Evolutionary conservation across 2,888 invertebrate species (phyloP).

Genomic region (Oscheius myriophilus): DNA sequence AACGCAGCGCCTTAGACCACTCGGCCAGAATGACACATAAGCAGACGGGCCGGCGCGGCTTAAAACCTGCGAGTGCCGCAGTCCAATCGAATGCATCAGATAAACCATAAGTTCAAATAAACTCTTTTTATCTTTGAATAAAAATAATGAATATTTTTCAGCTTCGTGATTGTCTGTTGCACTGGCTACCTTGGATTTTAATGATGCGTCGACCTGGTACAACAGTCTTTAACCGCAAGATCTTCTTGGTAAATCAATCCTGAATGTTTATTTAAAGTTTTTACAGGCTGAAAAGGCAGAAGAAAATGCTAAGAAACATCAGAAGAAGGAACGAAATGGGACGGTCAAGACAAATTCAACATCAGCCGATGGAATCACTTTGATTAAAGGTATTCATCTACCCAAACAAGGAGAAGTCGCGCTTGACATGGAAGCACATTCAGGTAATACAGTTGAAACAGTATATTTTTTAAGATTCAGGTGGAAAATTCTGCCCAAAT

Average conservation of each 20-base stretch:
- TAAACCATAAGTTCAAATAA: no score
- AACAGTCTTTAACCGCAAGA: conserved; percentile 45
- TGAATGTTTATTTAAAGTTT: neutral
- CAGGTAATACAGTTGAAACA: neutral
- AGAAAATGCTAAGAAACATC: conserved; percentile 40
- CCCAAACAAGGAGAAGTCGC: conserved; percentile 12
- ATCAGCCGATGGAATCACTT: conserved; percentile 33
- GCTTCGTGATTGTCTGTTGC: conserved; percentile 92
- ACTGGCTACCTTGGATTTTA: conserved; percentile 94
- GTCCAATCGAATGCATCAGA: no score
- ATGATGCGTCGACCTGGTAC: conserved; percentile 91
- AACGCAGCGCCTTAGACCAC: conserved; percentile 79
- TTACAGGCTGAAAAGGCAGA: conserved; percentile 44
- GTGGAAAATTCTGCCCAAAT: conserved; percentile 11
- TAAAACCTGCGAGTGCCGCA: no score
- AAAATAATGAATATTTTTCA: conserved; percentile 72
- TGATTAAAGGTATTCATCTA: conserved; percentile 38
- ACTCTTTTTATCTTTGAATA: no score
- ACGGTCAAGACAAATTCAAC: conserved; percentile 26
- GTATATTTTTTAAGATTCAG: neutral
- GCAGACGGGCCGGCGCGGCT: no score
- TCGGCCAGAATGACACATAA: conserved; percentile 65
- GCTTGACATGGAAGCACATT: conserved; percentile 10
- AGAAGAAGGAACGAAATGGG: conserved; percentile 27
- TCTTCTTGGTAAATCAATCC: conserved; percentile 23